These are phyloP conservation scores for Apolygus lucorum DNA, from an alignment of 1,140 invertebrate species.

Conservation along the genomic window DNA sequence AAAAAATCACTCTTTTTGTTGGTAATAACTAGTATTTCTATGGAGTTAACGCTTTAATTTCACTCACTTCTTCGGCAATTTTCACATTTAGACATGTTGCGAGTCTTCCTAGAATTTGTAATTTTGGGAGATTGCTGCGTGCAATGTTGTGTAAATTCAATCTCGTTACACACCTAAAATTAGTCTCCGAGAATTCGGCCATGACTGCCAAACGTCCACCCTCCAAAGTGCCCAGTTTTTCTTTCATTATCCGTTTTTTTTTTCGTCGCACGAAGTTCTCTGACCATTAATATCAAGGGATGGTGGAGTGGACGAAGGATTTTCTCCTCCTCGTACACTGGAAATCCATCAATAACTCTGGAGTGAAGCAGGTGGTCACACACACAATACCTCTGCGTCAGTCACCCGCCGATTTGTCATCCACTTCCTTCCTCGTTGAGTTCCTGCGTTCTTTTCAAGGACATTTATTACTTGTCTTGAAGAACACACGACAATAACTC, in stretches of 20 bases:
- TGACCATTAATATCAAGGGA: constrained; percentile 6
- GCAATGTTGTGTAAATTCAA: too few relatives aligned
- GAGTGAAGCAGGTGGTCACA: constrained; percentile 7
- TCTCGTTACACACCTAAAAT: too few relatives aligned
- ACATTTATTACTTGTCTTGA: constrained; percentile 7
- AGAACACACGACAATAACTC: neutral
- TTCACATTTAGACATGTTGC: too few relatives aligned
- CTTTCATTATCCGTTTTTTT: constrained; percentile 11
- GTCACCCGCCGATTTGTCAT: constrained; percentile 11
- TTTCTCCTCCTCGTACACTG: neutral
- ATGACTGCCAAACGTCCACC: too few relatives aligned
- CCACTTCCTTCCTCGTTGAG: constrained; percentile 1
- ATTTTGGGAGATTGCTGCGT: too few relatives aligned
- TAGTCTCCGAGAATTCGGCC: too few relatives aligned
- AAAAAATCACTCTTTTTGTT: too few relatives aligned
- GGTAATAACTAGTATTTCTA: too few relatives aligned
- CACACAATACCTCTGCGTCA: constrained; percentile 3
- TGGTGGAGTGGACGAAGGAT: neutral
- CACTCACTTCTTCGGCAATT: too few relatives aligned
- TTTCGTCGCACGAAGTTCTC: neutral
- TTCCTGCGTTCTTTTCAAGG: neutral
- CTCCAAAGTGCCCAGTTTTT: too few relatives aligned
- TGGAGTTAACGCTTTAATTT: too few relatives aligned
- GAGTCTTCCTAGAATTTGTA: too few relatives aligned
- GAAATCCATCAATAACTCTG: constrained; percentile 8